These are phyloP conservation scores for Epicauta chinensis DNA, from an alignment of 1,140 invertebrate species.

Conservation along the genomic window DNA sequence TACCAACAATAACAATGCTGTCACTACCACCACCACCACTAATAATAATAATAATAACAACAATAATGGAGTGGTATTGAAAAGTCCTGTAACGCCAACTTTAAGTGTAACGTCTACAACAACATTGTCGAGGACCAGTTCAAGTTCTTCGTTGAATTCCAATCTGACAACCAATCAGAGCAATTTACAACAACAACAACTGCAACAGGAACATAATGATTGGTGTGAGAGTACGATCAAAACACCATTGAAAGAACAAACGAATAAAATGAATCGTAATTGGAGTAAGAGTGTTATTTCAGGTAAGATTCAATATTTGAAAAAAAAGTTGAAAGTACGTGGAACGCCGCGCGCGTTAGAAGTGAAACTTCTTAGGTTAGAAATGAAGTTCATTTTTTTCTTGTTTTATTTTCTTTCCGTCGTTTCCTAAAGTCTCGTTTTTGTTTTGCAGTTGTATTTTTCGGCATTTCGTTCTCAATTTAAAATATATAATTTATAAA, in stretches of 20 bases:
- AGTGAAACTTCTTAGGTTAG: too few relatives aligned
- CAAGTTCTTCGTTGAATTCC: not conserved
- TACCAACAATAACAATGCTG: constrained; percentile 49
- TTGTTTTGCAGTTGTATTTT: constrained; percentile 3
- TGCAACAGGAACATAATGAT: not conserved
- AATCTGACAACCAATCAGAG: too few relatives aligned
- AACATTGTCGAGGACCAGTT: constrained; percentile 29
- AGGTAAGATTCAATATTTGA: not conserved
- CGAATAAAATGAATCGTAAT: constrained; percentile 28
- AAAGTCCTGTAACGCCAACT: constrained; percentile 45
- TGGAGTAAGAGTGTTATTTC: constrained; percentile 31
- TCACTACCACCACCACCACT: too few relatives aligned
- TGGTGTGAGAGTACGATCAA: constrained; percentile 19
- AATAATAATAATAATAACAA: constrained; percentile 63
- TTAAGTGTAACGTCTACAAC: constrained; percentile 19
- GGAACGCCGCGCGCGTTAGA: too few relatives aligned
- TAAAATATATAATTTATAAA: too few relatives aligned
- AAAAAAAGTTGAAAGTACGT: too few relatives aligned
- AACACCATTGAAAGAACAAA: constrained; percentile 40
- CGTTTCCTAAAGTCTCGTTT: too few relatives aligned
- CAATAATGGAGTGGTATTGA: constrained; percentile 43
- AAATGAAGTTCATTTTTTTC: too few relatives aligned
- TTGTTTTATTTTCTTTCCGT: too few relatives aligned
- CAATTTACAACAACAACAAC: too few relatives aligned
- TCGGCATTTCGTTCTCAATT: too few relatives aligned